These are phyloP conservation scores for Cydia pomonella DNA, from an alignment of 1,140 invertebrate genomes.

Conservation along the genomic window DNA sequence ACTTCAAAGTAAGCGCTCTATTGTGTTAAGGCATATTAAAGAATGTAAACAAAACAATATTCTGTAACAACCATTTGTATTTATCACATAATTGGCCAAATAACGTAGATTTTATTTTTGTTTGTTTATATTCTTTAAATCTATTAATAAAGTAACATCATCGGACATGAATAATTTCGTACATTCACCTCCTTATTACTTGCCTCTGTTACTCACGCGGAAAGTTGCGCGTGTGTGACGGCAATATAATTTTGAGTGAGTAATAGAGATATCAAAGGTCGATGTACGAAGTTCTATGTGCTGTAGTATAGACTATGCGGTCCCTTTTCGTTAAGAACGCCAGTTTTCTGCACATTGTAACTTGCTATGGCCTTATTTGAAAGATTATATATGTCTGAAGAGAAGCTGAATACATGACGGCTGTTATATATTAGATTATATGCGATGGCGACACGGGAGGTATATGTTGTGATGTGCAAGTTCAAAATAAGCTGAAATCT, in stretches of 20 bases:
- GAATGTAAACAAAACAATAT: background rate
- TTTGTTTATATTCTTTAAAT: background rate
- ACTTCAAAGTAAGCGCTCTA: background rate
- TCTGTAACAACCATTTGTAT: background rate
- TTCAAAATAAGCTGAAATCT: conserved; percentile 70
- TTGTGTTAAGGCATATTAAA: background rate
- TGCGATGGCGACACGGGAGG: conserved; percentile 54
- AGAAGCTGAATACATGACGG: conserved; percentile 57
- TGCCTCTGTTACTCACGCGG: no score
- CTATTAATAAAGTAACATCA: background rate
- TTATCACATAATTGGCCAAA: background rate
- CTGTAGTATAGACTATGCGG: conserved; percentile 39
- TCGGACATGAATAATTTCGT: no score
- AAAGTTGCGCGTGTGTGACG: no score
- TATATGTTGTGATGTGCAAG: conserved; percentile 78
- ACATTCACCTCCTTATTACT: no score
- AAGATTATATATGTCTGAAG: conserved; percentile 55
- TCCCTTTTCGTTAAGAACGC: background rate
- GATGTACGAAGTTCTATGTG: background rate
- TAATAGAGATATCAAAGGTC: no score
- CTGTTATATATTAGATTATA: conserved; percentile 71
- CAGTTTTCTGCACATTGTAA: conserved; percentile 45
- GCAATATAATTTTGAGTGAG: no score
- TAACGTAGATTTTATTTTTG: background rate
- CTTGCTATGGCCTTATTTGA: conserved; percentile 73